Evolutionary conservation across 2,113 vertebrate genomes (phyloP), one percentile per base, ranked within the genome.

Genomic region (Hydrolagus affinis): DNA sequence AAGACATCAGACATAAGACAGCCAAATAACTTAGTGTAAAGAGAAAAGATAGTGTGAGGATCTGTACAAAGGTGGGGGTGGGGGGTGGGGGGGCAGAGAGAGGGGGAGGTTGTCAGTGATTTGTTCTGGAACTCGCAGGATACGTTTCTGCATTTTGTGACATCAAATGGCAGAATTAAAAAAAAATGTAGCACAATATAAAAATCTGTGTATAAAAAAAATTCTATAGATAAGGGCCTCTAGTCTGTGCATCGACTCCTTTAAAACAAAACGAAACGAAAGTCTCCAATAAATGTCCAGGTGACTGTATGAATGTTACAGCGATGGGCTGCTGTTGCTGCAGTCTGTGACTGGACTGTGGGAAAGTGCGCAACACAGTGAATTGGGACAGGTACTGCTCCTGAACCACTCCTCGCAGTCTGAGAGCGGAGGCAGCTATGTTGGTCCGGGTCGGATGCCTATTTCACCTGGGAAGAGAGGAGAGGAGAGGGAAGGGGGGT

Each of bases 101-200:
- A 78, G 64, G 64, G 25, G 25, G 64, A 15, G 25, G 32, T 25
- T 6, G 44, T 44, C 44, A 66, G 9, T 60, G 64, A 32, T 32
- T 66, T 68, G 59, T 64, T 62, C 57, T 28, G 60, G 28, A 28
- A 15, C 62, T 66, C 78, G 66, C 11, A 30, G 25, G 66, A 83
- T 23, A 32, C 25, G 2, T 68, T 83, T 83, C 44, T 44, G 44
- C 44, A 44, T 3, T 44, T 44, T 6, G 2, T 60, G 60, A 66
- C 66, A 83, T 68, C 78, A 83, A 83, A 83, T 66, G 78, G 66
- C 17, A 68, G 76, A 9, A 28, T 83, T 80, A 66, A 83, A 83
- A 83, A 44, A 44, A 72, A 83, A 83, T 0, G 76, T 80, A 80
- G 77, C n/a, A 83, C 78, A 83, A 83, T 83, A 83, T 83, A 68